Base-by-base conservation (phyloP, 2,113 vertebrate species). In the Gambusia holbrooki region DNA sequence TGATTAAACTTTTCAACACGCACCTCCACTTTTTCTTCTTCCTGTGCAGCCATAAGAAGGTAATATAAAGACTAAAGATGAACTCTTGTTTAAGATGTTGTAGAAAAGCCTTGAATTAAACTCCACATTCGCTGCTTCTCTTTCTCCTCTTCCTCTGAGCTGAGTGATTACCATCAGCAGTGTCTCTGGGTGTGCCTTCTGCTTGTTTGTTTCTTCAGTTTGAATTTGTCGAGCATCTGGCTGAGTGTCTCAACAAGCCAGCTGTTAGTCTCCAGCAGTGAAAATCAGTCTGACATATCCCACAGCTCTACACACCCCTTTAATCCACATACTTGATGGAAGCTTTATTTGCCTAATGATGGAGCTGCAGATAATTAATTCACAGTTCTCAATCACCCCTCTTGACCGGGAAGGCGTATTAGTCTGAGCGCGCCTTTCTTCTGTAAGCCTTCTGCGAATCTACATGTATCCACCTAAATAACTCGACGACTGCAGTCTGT, bases 291-390 rank as follows among this genome's bases (percentile, higher is more conserved):
- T 81, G 77, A 79, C 48, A 13, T 54, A 37, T 82, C 81, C 71
- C 70, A 37, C 64, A 62, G 82, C 90, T 65, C 77, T 30, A 12
- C 67, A 62, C 76, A 63, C 74, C 73, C 45, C 70, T 84, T 82
- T 83, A 76, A 85, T 84, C 82, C 79, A 77, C 79, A 82, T 51
- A 62, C 79, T 71, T 25, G 83, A 86, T 79, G 54, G 54, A 80
- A 82, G 86, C 83, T 83, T 74, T 88, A 66, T 88, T 84, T 88
- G 79, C 82, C 85, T 92, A 90, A 86, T 90, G 88, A 90, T 84
- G 84, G 66, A 69, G 74, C 80, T 69, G 42, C 70, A 80, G 69
- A 84, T 81, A 79, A 87, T 87, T 51, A 77, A 84, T 88, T 81
- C 62, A 33, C 37, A 51, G 29, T 76, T 74, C 76, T 69, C n/a